Conservation (phyloP, 2,888 invertebrate species). For the Nymphalis polychloros region DNA sequence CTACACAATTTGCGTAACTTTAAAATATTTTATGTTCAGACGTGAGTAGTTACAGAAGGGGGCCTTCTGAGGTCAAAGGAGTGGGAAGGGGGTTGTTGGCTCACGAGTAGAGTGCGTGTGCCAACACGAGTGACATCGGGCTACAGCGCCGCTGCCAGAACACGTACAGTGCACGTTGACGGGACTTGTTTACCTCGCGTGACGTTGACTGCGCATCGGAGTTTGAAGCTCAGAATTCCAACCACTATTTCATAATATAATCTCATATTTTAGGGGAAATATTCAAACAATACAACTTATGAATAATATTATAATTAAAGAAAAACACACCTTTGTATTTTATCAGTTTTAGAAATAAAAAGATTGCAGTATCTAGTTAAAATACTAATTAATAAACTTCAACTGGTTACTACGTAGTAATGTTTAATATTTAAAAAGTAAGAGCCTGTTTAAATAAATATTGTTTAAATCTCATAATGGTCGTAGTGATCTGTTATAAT, state of each 20-base stretch:
- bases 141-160: constrained; percentile 8
- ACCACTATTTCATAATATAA: not conserved
- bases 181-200: not conserved
- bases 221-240: not conserved
- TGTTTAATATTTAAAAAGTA: too few species aligned
- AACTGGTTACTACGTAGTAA: too few species aligned
- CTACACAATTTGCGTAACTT: not conserved
- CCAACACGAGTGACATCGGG: constrained; percentile 39
- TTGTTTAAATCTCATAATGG: too few species aligned
- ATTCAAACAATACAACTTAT: not conserved
- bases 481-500: too few species aligned
- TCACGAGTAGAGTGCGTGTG: constrained; percentile 48
- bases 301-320: too few species aligned
- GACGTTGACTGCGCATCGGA: constrained; percentile 3
- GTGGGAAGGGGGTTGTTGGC: constrained; percentile 21
- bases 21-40: not conserved
- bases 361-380: too few species aligned
- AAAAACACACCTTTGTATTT: too few species aligned
- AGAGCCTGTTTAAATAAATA: too few species aligned
- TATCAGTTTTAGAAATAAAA: too few species aligned
- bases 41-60: not conserved
- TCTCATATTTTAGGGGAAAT: not conserved
- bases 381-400: too few species aligned
- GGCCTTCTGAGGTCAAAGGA: not conserved
- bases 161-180: constrained; percentile 3